Percentiles rank a stretch among this genome's conserved stretches.
phyloP scores from a whole-genome alignment of 2,888 invertebrate species.

The Melolontha melolontha region DNA sequence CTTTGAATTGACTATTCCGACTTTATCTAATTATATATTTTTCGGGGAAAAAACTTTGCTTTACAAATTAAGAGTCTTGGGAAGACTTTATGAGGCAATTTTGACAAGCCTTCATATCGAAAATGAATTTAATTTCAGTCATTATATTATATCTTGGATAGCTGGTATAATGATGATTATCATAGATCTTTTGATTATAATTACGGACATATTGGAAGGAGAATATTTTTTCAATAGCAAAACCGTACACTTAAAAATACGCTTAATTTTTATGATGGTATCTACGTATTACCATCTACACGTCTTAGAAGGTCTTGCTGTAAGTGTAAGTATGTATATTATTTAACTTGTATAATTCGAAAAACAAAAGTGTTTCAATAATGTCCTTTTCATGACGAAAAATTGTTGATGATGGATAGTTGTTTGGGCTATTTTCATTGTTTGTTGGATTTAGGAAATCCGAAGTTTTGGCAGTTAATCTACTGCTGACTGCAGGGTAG shows the following conservation, averaged over 20 bases:
- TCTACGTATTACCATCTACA: neutral
- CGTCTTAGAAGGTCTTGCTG: neutral
- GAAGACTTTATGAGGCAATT: neutral
- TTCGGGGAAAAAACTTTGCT: too few species aligned
- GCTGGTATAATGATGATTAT: neutral
- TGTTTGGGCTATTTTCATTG: too few species aligned
- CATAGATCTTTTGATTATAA: slow-evolving; percentile 2
- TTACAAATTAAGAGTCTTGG: slow-evolving; percentile 7
- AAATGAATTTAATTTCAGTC: slow-evolving; percentile 17
- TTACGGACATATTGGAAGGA: slow-evolving; percentile 6
- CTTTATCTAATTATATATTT: neutral
- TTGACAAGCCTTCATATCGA: slow-evolving; percentile 10
- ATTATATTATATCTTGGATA: slow-evolving; percentile 9
- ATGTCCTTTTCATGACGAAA: too few species aligned
- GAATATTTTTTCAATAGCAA: slow-evolving; percentile 17
- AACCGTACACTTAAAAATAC: slow-evolving; percentile 8
- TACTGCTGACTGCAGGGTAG: too few species aligned
- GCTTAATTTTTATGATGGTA: neutral
- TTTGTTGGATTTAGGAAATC: too few species aligned
- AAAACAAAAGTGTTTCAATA: too few species aligned
- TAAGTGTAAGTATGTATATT: slow-evolving; percentile 11
- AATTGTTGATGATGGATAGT: too few species aligned
- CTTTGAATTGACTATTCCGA: neutral
- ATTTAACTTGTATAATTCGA: too few species aligned
- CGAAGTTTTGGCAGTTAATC: too few species aligned